phyloP scores from a whole-genome alignment of 2,888 invertebrate genomes.

The Carcina quercana region DNA sequence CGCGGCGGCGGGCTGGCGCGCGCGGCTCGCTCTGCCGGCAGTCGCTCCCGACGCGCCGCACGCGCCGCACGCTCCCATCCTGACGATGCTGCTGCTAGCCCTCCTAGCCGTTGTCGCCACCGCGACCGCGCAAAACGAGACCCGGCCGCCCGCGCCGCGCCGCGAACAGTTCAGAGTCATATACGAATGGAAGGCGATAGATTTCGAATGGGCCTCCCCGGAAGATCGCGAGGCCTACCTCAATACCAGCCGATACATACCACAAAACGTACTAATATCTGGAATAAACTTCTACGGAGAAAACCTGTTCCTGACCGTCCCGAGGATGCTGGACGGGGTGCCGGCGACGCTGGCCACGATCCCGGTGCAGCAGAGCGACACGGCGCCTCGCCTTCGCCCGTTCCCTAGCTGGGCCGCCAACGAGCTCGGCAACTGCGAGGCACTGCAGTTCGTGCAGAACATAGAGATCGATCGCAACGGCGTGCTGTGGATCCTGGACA shows the following conservation, averaged over 20 bases:
- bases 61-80: constrained; percentile 44
- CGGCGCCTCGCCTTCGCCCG: constrained; percentile 76
- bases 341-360: constrained; percentile 80
- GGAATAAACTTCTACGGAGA: constrained; percentile 80
- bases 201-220: constrained; percentile 79
- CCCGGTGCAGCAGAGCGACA: constrained; percentile 60
- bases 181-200: constrained; percentile 82
- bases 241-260: constrained; percentile 75
- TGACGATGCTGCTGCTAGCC: constrained; percentile 45
- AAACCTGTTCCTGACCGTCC: constrained; percentile 79
- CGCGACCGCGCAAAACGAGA: constrained; percentile 56
- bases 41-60: constrained; percentile 48
- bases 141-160: constrained; percentile 37
- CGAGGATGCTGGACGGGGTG: constrained; percentile 80
- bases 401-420: constrained; percentile 84
- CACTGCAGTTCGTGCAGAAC: constrained; percentile 84
- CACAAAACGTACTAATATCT: constrained; percentile 79
- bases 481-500: constrained; percentile 80
- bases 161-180: constrained; percentile 78
- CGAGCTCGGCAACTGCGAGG: constrained; percentile 76
- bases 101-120: constrained; percentile 44
- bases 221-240: constrained; percentile 69
- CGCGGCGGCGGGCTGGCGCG: constrained; percentile 25
- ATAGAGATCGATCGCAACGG: constrained; percentile 82
- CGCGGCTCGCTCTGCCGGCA: constrained; percentile 35